Evolutionary conservation across 2,888 invertebrate genomes (phyloP), one percentile per base, ranked within the genome.

Genomic region (Caenorhabditis drosophilae): DNA sequence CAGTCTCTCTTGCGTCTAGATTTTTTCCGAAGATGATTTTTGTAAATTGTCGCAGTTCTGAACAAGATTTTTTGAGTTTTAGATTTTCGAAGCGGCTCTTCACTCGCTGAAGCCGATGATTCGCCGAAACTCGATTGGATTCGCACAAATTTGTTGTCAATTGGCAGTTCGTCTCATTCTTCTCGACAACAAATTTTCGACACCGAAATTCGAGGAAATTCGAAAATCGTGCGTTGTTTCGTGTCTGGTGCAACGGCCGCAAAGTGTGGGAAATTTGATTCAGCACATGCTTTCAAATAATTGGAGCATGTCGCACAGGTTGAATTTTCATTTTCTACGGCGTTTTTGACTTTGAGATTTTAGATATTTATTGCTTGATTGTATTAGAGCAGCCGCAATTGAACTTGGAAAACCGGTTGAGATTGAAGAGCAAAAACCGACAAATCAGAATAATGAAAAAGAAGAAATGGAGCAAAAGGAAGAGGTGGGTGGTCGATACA

Each of bases 111-210:
- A 59, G 25, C 2, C 11, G 12, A 26, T 70, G 9, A 57, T 67
- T 26, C 27, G 55, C 11, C 41, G 58, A 12, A 36, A 41, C 31
- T 60, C 70, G 0, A 42, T 64, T 9, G 70, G 67, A 26, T 67
- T 63, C 26, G 1, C 18, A 1, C 38, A 60, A n/a, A 23, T 67
- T n/a, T 52, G 63, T 7, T 36, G 41, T 22, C 35, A 53, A 18
- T 26, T 67, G 2, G 57, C 57, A 6, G 20, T 47, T n/a, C 45
- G 63, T 11, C 22, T 64, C n/a, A 18, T 58, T 11, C 16, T 40
- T 26, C 61, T 70, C 0, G 57, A 60, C 15, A 45, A 70, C 40
- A 41, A 23, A 25, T 70, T 70, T 36, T 53, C 47, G 18, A 61
- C 61, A 7, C 45, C 45, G 0, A 34, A 59, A 9, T 70, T 70